Percentiles rank a stretch among this genome's conserved stretches.
phyloP scores from a whole-genome alignment of 2,888 invertebrate genomes.

The Drosophila peninsularis region DNA sequence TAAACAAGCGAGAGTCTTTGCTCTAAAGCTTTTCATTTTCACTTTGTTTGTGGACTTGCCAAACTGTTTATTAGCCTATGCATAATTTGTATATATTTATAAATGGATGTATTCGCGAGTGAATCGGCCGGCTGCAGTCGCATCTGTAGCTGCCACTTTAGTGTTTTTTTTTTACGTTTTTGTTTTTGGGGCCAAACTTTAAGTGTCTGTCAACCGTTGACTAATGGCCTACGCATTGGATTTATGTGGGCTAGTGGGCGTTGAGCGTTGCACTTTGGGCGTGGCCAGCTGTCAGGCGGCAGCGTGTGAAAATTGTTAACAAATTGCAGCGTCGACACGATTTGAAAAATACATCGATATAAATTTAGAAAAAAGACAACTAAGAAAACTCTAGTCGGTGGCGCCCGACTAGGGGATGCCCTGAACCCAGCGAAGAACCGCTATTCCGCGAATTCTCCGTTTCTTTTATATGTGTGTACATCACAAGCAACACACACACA shows the following conservation, averaged over 20 bases:
- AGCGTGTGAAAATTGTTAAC: constrained; percentile 77
- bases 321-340: constrained; percentile 75
- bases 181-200: constrained; percentile 27
- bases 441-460: too few species aligned
- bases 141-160: not conserved
- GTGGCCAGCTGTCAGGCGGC: constrained; percentile 64
- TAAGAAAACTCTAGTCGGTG: too few species aligned
- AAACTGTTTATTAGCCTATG: constrained; percentile 32
- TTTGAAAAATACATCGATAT: constrained; percentile 60
- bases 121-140: constrained; percentile 30
- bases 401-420: too few species aligned
- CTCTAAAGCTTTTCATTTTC: constrained; percentile 27
- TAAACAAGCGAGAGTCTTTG: not conserved
- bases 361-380: constrained; percentile 55
- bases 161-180: not conserved
- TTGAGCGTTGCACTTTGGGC: not conserved
- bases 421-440: too few species aligned
- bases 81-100: constrained; percentile 9
- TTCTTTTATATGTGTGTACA: too few species aligned
- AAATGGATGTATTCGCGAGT: constrained; percentile 2
- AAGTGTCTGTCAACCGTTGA: constrained; percentile 70
- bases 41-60: constrained; percentile 32
- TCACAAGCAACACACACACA: too few species aligned
- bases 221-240: constrained; percentile 69
- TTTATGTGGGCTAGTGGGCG: constrained; percentile 58